These are phyloP conservation scores for Sipunculus nudus DNA, from an alignment of 2,888 invertebrate genomes.

Conservation along the genomic window DNA sequence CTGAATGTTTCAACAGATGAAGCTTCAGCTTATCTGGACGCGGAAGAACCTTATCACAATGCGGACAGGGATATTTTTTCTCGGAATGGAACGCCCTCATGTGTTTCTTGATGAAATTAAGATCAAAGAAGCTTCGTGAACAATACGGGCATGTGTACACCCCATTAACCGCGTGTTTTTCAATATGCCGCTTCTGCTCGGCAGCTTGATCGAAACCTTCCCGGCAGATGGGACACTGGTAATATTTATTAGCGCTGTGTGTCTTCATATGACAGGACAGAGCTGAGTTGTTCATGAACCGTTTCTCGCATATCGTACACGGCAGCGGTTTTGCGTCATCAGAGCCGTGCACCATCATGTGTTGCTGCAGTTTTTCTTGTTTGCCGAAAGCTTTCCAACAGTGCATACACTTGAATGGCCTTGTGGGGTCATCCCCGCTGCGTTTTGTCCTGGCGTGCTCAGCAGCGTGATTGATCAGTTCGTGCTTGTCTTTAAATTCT, in stretches of 20 bases:
- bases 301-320: slow-evolving; percentile 74
- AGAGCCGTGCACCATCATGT: slow-evolving; percentile 74
- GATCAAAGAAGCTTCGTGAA: slow-evolving; percentile 75
- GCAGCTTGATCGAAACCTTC: slow-evolving; percentile 73
- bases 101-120: slow-evolving; percentile 78
- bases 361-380: slow-evolving; percentile 73
- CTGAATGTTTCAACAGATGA: slow-evolving; percentile 77
- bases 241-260: slow-evolving; percentile 73
- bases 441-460: slow-evolving; percentile 62
- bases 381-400: slow-evolving; percentile 76
- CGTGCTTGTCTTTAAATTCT: slow-evolving; percentile 63
- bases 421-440: slow-evolving; percentile 58
- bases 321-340: slow-evolving; percentile 75
- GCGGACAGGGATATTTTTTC: slow-evolving; percentile 74
- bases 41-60: slow-evolving; percentile 72
- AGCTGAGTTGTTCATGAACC: slow-evolving; percentile 79
- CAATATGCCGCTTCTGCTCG: slow-evolving; percentile 73
- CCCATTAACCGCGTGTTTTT: slow-evolving; percentile 74
- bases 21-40: slow-evolving; percentile 77
- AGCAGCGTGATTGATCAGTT: slow-evolving; percentile 69
- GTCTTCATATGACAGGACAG: slow-evolving; percentile 78
- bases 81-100: slow-evolving; percentile 79
- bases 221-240: slow-evolving; percentile 80
- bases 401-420: slow-evolving; percentile 72
- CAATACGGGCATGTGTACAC: slow-evolving; percentile 78